phyloP scores from a whole-genome alignment of 1,140 invertebrate genomes.

The Spodoptera litura region DNA sequence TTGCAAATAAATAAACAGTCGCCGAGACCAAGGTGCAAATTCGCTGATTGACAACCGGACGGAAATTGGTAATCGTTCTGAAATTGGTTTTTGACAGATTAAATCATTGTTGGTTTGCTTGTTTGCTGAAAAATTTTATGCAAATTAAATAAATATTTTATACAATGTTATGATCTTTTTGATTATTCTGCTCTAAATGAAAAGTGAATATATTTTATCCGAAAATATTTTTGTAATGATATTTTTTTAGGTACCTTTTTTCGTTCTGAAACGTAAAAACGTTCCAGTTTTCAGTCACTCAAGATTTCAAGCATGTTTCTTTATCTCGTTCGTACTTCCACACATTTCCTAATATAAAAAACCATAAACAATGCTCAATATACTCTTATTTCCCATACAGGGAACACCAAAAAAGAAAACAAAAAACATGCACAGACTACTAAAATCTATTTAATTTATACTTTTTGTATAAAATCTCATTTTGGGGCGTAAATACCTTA shows the following conservation, averaged over 20 bases:
- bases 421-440: constrained; percentile 31
- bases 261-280: not conserved
- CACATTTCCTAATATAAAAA: too few relatives aligned
- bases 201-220: too few relatives aligned
- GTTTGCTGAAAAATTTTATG: too few relatives aligned
- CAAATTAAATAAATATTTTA: too few relatives aligned
- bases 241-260: too few relatives aligned
- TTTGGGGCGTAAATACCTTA: not conserved
- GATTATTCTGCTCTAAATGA: too few relatives aligned
- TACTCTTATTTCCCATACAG: not conserved
- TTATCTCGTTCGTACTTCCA: not conserved
- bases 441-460: constrained; percentile 7
- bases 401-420: constrained; percentile 17
- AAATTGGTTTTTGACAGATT: constrained; percentile 1
- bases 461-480: constrained; percentile 3
- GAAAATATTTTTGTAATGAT: too few relatives aligned
- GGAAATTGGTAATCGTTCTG: constrained; percentile 43
- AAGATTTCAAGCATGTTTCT: not conserved
- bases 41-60: not conserved
- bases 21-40: too few relatives aligned
- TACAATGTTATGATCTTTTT: too few relatives aligned
- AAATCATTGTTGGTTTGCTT: too few relatives aligned
- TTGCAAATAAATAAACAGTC: constrained; percentile 48
- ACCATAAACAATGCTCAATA: not conserved
- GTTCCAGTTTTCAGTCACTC: not conserved